These are phyloP conservation scores for Criorhina ranunculi DNA, from an alignment of 2,888 invertebrate genomes.

Conservation along the genomic window DNA sequence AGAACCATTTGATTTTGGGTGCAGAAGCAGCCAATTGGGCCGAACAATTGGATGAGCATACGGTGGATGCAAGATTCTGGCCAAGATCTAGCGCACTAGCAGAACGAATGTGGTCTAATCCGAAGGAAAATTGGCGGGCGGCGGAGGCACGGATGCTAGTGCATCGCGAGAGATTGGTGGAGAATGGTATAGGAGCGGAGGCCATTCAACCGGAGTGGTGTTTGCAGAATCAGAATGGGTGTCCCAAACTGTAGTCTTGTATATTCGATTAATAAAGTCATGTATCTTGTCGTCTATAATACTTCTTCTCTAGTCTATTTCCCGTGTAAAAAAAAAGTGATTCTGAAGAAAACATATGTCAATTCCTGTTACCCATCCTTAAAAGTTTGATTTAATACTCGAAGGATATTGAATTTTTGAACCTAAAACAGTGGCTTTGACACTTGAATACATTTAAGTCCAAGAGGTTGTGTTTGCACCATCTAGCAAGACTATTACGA, in stretches of 20 bases:
- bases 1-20: conserved; percentile 86
- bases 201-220: conserved; percentile 93
- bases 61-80: conserved; percentile 89
- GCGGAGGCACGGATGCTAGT: conserved; percentile 89
- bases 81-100: conserved; percentile 92
- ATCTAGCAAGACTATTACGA: too few relatives aligned
- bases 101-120: conserved; percentile 91
- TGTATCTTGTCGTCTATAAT: too few relatives aligned
- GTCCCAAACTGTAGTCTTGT: conserved; percentile 81
- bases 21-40: conserved; percentile 92
- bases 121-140: conserved; percentile 86
- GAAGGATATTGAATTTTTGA: too few relatives aligned
- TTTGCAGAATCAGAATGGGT: conserved; percentile 89
- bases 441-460: too few relatives aligned
- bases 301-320: too few relatives aligned
- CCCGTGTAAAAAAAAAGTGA: too few relatives aligned
- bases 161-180: conserved; percentile 87
- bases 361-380: too few relatives aligned
- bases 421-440: too few relatives aligned
- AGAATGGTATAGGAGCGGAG: conserved; percentile 87
- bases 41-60: conserved; percentile 89
- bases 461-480: too few relatives aligned
- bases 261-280: background rate
- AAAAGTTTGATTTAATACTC: too few relatives aligned
- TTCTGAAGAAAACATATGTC: too few relatives aligned